These are phyloP conservation scores for Lucilia sericata DNA, from an alignment of 1,140 invertebrate species.

Conservation along the genomic window DNA sequence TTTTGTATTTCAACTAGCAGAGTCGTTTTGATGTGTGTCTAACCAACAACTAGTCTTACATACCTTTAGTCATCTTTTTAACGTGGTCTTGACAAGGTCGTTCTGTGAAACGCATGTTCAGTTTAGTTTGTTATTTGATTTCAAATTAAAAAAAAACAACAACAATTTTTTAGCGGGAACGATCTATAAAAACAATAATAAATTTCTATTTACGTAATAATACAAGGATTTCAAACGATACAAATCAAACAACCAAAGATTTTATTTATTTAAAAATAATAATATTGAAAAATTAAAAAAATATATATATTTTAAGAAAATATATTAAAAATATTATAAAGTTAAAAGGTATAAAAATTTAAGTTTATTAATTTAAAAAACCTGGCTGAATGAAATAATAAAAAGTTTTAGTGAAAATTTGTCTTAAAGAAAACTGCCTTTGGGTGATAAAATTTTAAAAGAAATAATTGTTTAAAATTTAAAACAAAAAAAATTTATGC, in stretches of 20 bases:
- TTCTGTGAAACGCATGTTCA: slow-evolving; percentile 32
- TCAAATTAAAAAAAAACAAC: not conserved
- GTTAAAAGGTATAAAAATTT: slow-evolving; percentile 16
- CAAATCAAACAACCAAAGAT: slow-evolving; percentile 30
- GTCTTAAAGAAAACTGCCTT: too few species aligned
- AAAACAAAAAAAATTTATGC: not conserved
- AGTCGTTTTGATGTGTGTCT: not conserved
- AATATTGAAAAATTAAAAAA: slow-evolving; percentile 1
- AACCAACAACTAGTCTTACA: slow-evolving; percentile 39
- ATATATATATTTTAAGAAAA: slow-evolving; percentile 11
- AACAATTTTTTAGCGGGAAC: slow-evolving; percentile 30
- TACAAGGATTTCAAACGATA: not conserved
- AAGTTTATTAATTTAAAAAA: not conserved
- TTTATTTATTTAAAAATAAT: slow-evolving; percentile 26
- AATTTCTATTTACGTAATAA: not conserved
- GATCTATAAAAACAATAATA: not conserved
- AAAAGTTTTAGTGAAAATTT: not conserved
- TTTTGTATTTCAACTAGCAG: not conserved
- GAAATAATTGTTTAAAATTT: not conserved
- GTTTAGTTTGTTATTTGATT: slow-evolving; percentile 1
- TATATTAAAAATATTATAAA: not conserved
- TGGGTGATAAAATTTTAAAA: not conserved
- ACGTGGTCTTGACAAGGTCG: slow-evolving; percentile 41
- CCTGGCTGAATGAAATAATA: not conserved
- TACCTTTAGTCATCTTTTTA: slow-evolving; percentile 42